A percentile compares a stretch with the other conserved stretches of the same genome.
phyloP scores from a whole-genome alignment of 2,113 vertebrate genomes.

The Microtus ochrogaster region DNA sequence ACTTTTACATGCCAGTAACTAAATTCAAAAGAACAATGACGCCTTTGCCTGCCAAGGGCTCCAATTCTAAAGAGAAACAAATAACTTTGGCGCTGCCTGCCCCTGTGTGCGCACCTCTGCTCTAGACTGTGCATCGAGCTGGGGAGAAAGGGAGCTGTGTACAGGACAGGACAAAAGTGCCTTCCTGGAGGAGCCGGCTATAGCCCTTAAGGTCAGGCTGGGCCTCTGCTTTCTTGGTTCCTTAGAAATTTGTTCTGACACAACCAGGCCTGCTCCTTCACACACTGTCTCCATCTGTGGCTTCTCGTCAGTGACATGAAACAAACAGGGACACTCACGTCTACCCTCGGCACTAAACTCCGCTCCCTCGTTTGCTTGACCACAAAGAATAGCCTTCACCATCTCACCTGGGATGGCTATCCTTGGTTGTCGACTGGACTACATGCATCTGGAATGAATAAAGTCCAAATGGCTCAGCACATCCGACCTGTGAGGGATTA shows the following conservation, averaged over 20 bases:
- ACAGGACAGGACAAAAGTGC: background rate
- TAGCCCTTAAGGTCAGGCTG: background rate
- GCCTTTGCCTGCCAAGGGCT: background rate
- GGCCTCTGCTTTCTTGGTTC: background rate
- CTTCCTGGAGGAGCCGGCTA: background rate
- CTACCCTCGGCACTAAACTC: background rate
- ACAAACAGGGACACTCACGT: too few relatives aligned
- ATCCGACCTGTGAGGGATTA: background rate
- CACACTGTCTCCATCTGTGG: background rate
- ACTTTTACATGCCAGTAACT: background rate
- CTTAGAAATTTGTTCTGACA: background rate
- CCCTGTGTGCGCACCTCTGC: background rate
- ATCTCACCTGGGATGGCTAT: background rate
- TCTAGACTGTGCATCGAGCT: background rate
- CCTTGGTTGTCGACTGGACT: background rate
- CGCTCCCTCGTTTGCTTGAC: background rate
- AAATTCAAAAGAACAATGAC: background rate
- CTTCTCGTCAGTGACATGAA: background rate
- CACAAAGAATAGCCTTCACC: background rate
- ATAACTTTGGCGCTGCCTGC: too few relatives aligned
- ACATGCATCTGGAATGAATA: too few relatives aligned
- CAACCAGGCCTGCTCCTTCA: background rate
- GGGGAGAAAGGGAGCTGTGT: background rate
- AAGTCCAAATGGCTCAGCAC: background rate
- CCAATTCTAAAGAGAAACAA: background rate